A percentile compares a stretch with the other conserved stretches of the same genome.
These are phyloP conservation scores for Drosophila saltans DNA, from an alignment of 1,140 invertebrate genomes.

Conservation along the genomic window DNA sequence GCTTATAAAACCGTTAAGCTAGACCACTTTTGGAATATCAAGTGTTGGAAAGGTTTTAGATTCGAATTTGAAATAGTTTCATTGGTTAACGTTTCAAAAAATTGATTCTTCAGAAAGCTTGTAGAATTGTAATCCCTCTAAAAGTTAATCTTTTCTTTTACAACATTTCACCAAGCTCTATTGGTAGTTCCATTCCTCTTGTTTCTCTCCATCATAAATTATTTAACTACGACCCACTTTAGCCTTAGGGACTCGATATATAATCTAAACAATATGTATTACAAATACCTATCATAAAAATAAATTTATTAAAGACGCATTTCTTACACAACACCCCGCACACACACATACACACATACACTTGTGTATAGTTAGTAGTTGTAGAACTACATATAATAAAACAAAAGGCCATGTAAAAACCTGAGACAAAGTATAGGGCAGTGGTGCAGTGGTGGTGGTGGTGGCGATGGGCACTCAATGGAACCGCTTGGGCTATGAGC, in stretches of 20 bases:
- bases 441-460: constrained; percentile 2
- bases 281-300: constrained; percentile 48
- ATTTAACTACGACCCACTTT: constrained; percentile 47
- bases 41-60: too few species aligned
- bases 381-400: not conserved
- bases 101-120: too few species aligned
- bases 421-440: not conserved
- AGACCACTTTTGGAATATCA: too few species aligned
- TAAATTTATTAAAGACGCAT: constrained; percentile 68
- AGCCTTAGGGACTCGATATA: not conserved
- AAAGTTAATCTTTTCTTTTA: not conserved
- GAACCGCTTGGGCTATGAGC: constrained; percentile 26
- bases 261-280: constrained; percentile 27
- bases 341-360: constrained; percentile 29
- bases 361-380: not conserved
- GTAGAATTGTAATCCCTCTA: not conserved
- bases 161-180: not conserved
- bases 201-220: not conserved
- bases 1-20: too few species aligned
- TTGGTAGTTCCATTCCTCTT: not conserved
- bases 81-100: too few species aligned
- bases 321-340: constrained; percentile 63
- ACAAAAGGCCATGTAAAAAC: constrained; percentile 33
- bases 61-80: too few species aligned
- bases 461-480: constrained; percentile 51